Evolutionary conservation across 2,113 vertebrate species (phyloP).

Genomic region (Cinclus cinclus): DNA sequence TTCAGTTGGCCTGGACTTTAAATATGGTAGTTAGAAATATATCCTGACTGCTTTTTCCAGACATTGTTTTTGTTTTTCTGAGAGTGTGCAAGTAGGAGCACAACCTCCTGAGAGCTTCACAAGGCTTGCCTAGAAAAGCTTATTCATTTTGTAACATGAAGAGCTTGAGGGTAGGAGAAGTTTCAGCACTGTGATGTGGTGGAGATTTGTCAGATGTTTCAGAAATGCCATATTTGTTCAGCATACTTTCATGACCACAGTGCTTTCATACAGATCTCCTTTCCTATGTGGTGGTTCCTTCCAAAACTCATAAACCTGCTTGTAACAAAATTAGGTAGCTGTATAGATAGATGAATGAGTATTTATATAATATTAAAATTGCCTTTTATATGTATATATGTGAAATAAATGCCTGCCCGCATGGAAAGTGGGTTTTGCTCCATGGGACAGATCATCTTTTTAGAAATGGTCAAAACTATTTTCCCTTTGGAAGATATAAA

Average conservation of each 20-base stretch:
- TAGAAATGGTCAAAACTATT: background rate
- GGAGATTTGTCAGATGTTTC: background rate
- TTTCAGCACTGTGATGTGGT: background rate
- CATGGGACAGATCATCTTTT: background rate
- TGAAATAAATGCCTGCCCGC: background rate
- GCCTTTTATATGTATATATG: background rate
- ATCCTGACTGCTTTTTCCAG: background rate
- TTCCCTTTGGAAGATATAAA: background rate
- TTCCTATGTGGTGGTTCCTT: background rate
- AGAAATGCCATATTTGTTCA: background rate
- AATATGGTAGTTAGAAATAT: background rate
- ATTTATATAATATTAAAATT: background rate
- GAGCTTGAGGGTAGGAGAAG: background rate
- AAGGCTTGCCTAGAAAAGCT: background rate
- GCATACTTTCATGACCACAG: background rate
- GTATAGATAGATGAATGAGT: background rate
- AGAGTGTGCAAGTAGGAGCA: background rate
- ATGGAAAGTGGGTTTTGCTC: background rate
- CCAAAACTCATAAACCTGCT: background rate
- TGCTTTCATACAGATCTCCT: background rate
- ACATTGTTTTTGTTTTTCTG: constrained; percentile 18
- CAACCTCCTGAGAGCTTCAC: background rate
- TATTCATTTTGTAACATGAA: background rate
- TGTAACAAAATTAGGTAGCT: constrained; percentile 11
- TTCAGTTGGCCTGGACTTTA: background rate